Percentiles rank a stretch among this genome's conserved stretches.
Conservation (phyloP, 2,797 vertebrate genomes). For the Eospalax fontanierii region DNA sequence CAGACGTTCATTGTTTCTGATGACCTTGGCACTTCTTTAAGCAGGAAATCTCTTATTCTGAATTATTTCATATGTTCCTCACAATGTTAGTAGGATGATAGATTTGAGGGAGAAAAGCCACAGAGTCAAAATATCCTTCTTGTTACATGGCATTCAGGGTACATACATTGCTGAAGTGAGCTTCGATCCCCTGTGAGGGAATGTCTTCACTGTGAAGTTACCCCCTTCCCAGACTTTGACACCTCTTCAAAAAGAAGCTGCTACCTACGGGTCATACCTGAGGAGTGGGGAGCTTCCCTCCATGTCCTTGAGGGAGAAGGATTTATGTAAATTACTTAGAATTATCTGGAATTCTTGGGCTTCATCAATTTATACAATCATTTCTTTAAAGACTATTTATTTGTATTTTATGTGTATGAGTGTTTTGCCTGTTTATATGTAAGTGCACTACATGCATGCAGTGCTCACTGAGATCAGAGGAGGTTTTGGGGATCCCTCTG, state of each 20-base stretch:
- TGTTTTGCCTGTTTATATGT: too few species aligned
- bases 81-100: background rate
- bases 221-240: background rate
- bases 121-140: background rate
- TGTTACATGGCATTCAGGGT: background rate
- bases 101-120: background rate
- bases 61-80: background rate
- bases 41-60: background rate
- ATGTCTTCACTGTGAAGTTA: background rate
- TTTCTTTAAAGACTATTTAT: background rate
- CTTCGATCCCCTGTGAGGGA: background rate
- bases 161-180: background rate
- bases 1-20: background rate
- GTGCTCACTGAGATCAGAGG: too few species aligned
- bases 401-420: too few species aligned
- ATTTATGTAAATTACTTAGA: background rate
- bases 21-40: background rate
- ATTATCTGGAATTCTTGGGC: background rate
- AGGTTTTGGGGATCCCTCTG: too few species aligned
- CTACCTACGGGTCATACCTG: background rate
- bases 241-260: slow-evolving; percentile 8
- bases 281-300: background rate
- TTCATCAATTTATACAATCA: background rate
- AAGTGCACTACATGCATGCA: too few species aligned
- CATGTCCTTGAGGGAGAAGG: background rate